These are phyloP conservation scores for Campylomormyrus numenius DNA, from an alignment of 2,113 vertebrate genomes.

Conservation along the genomic window DNA sequence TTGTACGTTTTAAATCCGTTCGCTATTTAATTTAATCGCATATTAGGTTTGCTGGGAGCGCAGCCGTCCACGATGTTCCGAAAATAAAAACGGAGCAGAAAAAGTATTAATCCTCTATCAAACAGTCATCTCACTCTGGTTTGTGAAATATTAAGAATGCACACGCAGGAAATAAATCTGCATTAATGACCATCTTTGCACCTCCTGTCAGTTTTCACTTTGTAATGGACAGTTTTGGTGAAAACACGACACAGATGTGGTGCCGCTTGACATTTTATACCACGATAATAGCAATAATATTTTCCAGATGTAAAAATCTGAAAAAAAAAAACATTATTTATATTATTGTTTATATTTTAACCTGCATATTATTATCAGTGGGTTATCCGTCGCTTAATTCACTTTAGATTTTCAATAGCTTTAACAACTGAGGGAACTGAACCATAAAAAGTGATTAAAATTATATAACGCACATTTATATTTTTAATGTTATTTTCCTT, in stretches of 20 bases:
- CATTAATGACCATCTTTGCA: neutral
- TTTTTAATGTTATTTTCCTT: neutral
- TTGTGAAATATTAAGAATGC: neutral
- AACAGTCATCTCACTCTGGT: neutral
- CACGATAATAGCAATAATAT: neutral
- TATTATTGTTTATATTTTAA: neutral
- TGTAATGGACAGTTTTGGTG: neutral
- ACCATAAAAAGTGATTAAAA: neutral
- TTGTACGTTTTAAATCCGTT: neutral
- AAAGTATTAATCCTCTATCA: neutral
- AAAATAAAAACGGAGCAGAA: neutral
- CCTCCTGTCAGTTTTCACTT: neutral
- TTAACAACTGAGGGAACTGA: neutral
- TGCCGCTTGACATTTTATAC: neutral
- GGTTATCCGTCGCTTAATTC: neutral
- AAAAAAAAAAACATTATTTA: neutral
- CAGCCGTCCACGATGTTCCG: neutral
- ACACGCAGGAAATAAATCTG: neutral
- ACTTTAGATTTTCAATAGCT: neutral
- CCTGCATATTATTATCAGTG: neutral
- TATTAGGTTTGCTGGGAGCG: neutral
- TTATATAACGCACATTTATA: neutral
- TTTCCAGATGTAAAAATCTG: neutral
- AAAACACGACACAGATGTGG: neutral
- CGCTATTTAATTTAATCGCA: neutral